Evolutionary conservation across 2,113 vertebrate species (phyloP), one percentile per base, ranked within the genome.

Genomic region (Calyptomena viridis): DNA sequence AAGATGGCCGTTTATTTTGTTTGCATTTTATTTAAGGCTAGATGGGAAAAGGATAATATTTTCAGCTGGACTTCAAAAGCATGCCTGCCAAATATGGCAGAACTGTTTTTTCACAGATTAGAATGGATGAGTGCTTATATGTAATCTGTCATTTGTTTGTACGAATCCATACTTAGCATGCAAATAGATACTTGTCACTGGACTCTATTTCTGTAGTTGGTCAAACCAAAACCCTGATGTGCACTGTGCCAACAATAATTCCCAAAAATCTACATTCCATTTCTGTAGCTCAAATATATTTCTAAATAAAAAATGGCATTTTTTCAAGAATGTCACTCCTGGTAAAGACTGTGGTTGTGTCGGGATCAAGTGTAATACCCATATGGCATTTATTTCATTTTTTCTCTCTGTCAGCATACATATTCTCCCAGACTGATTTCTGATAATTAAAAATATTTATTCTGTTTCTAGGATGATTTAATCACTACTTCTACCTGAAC

Each of bases 131-230:
- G 28, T 55, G 35, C 30, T 86, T 84, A 28, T 21, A 71, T 46
- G 33, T 50, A 86, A 92, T 74, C 72, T 89, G 64, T 87, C 68
- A 74, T 92, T 95, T 95, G 75, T 85, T 93, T 92, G 52, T 89
- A 62, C 13, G 1, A 93, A 78, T 64, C 76, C 30, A 44, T 74
- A 90, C 78, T 87, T 95, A 92, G 24, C 52, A 25, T 78, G 68
- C 13, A 87, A 89, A 94, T 47, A 86, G 33, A 71, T 91, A 78
- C 39, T 86, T 93, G 59, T 47, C 39, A 64, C 68, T 74, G 52
- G 86, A 71, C 42, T 73, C 23, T 67, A 9, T 74, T 94, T 86
- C 59, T 89, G 6, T 80, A 89, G 33, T 12, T 80, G 42, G 75
- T 90, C 68, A 94, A 71, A 42, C 21, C 37, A 76, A 92, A 90